Evolutionary conservation across 1,140 invertebrate species (phyloP).

Genomic region (Cydia strobilella): DNA sequence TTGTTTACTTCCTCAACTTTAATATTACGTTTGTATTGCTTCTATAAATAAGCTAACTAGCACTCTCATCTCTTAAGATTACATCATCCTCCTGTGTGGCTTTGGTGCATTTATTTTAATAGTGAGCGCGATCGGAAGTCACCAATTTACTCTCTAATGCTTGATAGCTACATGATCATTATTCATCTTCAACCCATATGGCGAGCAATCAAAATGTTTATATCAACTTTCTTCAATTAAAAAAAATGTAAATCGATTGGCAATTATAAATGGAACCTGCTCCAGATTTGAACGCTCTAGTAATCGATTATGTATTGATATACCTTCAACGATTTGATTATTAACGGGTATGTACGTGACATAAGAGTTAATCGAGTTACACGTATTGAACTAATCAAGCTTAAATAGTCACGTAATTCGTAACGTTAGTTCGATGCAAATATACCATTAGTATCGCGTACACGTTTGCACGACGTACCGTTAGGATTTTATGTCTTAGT

Average conservation of each 20-base stretch:
- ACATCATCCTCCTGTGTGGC: conserved; percentile 3
- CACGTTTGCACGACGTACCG: not conserved
- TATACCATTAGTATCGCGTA: conserved; percentile 3
- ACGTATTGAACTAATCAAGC: conserved; percentile 20
- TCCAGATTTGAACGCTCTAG: conserved; percentile 21
- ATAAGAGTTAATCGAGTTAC: conserved; percentile 20
- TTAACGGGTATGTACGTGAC: conserved; percentile 25
- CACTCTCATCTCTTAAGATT: not conserved
- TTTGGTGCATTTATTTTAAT: conserved; percentile 29
- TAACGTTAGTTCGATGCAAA: conserved; percentile 18
- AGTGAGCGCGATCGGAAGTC: conserved; percentile 24
- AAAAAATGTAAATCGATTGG: conserved; percentile 1
- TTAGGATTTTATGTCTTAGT: conserved; percentile 21
- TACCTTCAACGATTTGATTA: conserved; percentile 8
- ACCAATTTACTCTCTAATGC: conserved; percentile 30
- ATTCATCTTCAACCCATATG: conserved; percentile 19
- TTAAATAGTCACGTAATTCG: conserved; percentile 31
- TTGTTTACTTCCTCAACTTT: conserved; percentile 19
- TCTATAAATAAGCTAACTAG: not conserved
- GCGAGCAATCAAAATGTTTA: conserved; percentile 4
- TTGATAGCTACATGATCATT: conserved; percentile 28
- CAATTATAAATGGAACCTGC: conserved; percentile 15
- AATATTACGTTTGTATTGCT: conserved; percentile 14
- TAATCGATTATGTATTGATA: conserved; percentile 23
- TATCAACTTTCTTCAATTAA: conserved; percentile 26